A percentile compares a stretch with the other conserved stretches of the same genome.
Evolutionary conservation across 2,888 invertebrate genomes (phyloP).

Genomic region (Willowsia nigromaculata): DNA sequence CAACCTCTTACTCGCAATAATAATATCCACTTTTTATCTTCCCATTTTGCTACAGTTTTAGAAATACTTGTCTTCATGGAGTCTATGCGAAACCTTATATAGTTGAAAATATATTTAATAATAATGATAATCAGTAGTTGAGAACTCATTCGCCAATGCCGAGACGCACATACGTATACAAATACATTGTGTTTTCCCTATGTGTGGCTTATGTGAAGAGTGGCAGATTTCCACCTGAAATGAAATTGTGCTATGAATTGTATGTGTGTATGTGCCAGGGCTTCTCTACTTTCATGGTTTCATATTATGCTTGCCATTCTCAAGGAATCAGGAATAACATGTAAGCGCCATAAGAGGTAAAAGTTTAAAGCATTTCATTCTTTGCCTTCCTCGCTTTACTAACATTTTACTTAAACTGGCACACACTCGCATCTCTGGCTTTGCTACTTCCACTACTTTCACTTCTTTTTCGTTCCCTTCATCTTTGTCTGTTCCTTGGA

Average conservation of each 20-base stretch:
- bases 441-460: too few relatives aligned
- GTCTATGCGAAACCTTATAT: not conserved
- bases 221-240: conserved; percentile 8
- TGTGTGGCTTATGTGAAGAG: conserved; percentile 37
- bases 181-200: not conserved
- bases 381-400: too few relatives aligned
- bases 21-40: conserved; percentile 10
- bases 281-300: not conserved
- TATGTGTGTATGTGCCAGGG: not conserved
- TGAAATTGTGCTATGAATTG: not conserved
- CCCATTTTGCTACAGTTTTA: conserved; percentile 2
- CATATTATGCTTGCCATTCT: not conserved
- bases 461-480: not conserved
- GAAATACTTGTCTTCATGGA: not conserved
- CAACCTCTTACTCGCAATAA: too few relatives aligned
- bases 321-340: too few relatives aligned
- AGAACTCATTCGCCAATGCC: not conserved
- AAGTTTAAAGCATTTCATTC: too few relatives aligned
- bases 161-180: not conserved
- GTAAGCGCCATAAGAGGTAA: too few relatives aligned
- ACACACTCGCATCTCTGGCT: too few relatives aligned
- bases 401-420: too few relatives aligned
- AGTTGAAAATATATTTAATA: not conserved
- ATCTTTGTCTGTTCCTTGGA: not conserved
- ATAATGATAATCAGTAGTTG: not conserved